Evolutionary conservation across 2,888 invertebrate species (phyloP).

Genomic region (Latrodectus elegans): DNA sequence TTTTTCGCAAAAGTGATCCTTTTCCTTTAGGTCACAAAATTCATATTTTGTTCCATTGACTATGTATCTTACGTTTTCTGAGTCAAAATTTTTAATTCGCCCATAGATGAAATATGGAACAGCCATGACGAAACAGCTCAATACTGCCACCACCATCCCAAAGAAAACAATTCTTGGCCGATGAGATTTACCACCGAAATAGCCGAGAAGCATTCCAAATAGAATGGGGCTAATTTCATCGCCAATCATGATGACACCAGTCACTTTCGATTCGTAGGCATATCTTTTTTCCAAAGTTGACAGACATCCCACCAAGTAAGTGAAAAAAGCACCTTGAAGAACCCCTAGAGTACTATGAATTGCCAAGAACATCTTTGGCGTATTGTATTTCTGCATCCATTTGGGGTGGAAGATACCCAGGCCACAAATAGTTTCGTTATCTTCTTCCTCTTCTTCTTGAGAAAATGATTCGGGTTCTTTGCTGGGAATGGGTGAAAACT

Average conservation of each 20-base stretch:
- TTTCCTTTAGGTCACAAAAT: constrained; percentile 51
- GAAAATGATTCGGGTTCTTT: constrained; percentile 17
- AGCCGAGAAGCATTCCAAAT: constrained; percentile 68
- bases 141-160: constrained; percentile 64
- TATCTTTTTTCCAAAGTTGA: constrained; percentile 70
- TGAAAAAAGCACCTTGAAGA: constrained; percentile 70
- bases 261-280: constrained; percentile 70
- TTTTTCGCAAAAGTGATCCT: constrained; percentile 40
- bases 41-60: constrained; percentile 46
- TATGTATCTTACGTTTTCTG: background rate
- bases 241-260: constrained; percentile 70
- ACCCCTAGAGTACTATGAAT: constrained; percentile 67
- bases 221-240: constrained; percentile 70
- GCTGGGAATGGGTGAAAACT: constrained; percentile 36
- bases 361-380: constrained; percentile 69
- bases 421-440: constrained; percentile 67
- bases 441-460: background rate
- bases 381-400: constrained; percentile 70
- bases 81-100: constrained; percentile 46
- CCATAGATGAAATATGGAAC: constrained; percentile 71
- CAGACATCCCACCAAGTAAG: constrained; percentile 70
- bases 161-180: constrained; percentile 66
- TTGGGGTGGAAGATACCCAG: constrained; percentile 68
- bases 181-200: constrained; percentile 70
- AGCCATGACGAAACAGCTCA: constrained; percentile 69